Percentiles rank a stretch among this genome's conserved stretches.
Evolutionary conservation across 2,113 vertebrate genomes (phyloP).

Genomic region (cat (Felis catus)): F.catus_Fca126_mat1.0 CM031412.1:187576001-187576500

Average conservation of each 20-base stretch:
- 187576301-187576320: neutral
- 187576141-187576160: too few relatives aligned
- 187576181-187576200: too few relatives aligned
- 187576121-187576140: too few relatives aligned
- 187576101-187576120: too few relatives aligned
- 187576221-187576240: neutral
- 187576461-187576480: neutral
- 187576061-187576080: neutral
- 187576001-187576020: neutral
- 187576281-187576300: neutral
- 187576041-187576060: neutral
- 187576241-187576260: neutral
- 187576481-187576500: neutral
- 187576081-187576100: neutral
- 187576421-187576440: neutral
- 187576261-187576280: neutral
- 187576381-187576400: neutral
- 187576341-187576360: neutral
- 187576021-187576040: neutral
- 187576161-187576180: too few relatives aligned
- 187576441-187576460: neutral
- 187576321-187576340: neutral
- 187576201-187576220: neutral
- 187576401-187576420: neutral
- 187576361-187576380: neutral